Percentiles rank a stretch among this genome's conserved stretches.
These are phyloP conservation scores for Apotomis turbidana DNA, from an alignment of 2,888 invertebrate genomes.

Conservation along the genomic window DNA sequence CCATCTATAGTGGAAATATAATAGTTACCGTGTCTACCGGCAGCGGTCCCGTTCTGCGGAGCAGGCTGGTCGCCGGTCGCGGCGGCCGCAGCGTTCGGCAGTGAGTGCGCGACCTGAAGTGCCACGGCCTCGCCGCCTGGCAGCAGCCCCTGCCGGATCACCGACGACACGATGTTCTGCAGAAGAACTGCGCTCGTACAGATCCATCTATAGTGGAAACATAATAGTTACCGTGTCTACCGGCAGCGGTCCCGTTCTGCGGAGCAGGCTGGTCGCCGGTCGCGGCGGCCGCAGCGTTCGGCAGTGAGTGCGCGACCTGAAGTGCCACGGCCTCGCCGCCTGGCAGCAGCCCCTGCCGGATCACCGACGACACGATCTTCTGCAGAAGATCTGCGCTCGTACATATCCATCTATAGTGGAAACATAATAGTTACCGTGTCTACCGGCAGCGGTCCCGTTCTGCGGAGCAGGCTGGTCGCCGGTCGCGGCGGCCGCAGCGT, in stretches of 20 bases:
- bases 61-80: slow-evolving; percentile 2
- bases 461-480: slow-evolving; percentile 11
- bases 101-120: slow-evolving; percentile 44
- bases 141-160: slow-evolving; percentile 60
- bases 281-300: slow-evolving; percentile 17
- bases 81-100: slow-evolving; percentile 24
- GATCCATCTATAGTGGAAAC: no score
- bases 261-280: slow-evolving; percentile 4
- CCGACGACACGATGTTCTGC: slow-evolving; percentile 62
- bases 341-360: slow-evolving; percentile 61
- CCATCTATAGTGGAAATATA: no score
- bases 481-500: slow-evolving; percentile 16
- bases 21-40: slow-evolving; percentile 23
- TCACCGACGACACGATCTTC: slow-evolving; percentile 60
- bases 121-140: slow-evolving; percentile 59
- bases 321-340: slow-evolving; percentile 56
- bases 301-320: slow-evolving; percentile 42
- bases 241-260: slow-evolving; percentile 16
- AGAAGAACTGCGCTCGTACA: slow-evolving; percentile 57
- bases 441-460: slow-evolving; percentile 16
- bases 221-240: slow-evolving; percentile 21
- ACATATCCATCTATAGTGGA: no score
- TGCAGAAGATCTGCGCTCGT: slow-evolving; percentile 61
- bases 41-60: slow-evolving; percentile 16
- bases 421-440: slow-evolving; percentile 17